phyloP scores from a whole-genome alignment of 1,140 invertebrate genomes.

The Cydia fagiglandana region DNA sequence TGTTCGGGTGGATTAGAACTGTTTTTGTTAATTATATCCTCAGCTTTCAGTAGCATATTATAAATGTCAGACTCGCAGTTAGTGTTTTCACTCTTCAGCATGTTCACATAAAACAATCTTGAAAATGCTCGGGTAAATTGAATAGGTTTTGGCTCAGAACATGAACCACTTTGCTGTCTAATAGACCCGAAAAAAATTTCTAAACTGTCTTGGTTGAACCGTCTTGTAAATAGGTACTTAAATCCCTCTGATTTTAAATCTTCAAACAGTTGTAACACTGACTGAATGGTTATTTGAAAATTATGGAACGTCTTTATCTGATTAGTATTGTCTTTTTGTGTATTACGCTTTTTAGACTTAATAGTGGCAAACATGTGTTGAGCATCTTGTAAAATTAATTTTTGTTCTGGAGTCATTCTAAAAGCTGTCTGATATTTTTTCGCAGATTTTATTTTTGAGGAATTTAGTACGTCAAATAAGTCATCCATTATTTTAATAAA shows the following conservation, averaged over 20 bases:
- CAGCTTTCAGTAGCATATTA: constrained; percentile 23
- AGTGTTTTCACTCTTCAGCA: constrained; percentile 16
- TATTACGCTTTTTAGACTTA: constrained; percentile 16
- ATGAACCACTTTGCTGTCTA: constrained; percentile 14
- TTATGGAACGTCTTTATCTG: constrained; percentile 21
- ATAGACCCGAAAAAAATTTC: background rate
- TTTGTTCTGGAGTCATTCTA: background rate
- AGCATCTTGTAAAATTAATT: background rate
- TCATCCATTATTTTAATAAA: constrained; percentile 13
- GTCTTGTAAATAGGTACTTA: constrained; percentile 15
- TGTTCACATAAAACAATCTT: constrained; percentile 20
- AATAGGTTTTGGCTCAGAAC: background rate
- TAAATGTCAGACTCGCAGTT: constrained; percentile 29
- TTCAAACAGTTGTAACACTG: background rate
- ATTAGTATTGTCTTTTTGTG: constrained; percentile 4
- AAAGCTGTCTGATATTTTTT: constrained; percentile 8
- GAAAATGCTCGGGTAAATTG: constrained; percentile 28
- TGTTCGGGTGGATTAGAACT: background rate
- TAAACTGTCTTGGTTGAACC: constrained; percentile 13
- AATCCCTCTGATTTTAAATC: constrained; percentile 19
- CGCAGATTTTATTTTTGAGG: background rate
- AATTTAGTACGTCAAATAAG: constrained; percentile 28
- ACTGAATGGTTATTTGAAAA: constrained; percentile 30
- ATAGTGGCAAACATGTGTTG: constrained; percentile 22
- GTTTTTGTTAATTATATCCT: constrained; percentile 23